These are phyloP conservation scores for Lota lota DNA, from an alignment of 2,113 vertebrate genomes.

Conservation along the genomic window DNA sequence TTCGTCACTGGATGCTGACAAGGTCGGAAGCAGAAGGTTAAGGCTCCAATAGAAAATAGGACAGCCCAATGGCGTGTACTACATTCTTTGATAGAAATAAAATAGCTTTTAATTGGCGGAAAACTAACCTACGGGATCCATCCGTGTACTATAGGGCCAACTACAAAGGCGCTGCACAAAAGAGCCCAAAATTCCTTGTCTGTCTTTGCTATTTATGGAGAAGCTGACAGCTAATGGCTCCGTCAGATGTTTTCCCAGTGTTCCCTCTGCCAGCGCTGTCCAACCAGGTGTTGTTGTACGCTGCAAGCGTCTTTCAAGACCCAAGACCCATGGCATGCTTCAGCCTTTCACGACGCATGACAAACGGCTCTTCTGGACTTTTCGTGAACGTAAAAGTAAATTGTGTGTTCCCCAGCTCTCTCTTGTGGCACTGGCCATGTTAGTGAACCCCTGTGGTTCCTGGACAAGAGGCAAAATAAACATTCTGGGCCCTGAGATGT, in stretches of 20 bases:
- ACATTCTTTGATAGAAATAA: conserved; percentile 28
- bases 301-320: conserved; percentile 6
- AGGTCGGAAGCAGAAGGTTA: conserved; percentile 20
- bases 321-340: conserved; percentile 11
- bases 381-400: conserved; percentile 22
- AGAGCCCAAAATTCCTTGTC: conserved; percentile 32
- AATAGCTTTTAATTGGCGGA: conserved; percentile 23
- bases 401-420: neutral
- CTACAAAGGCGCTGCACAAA: conserved; percentile 10
- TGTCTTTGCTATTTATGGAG: conserved; percentile 39
- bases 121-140: neutral
- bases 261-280: conserved; percentile 18
- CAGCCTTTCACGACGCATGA: conserved; percentile 17
- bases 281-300: conserved; percentile 37
- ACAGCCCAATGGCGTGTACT: conserved; percentile 10
- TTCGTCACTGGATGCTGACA: neutral
- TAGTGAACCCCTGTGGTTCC: conserved; percentile 15
- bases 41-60: neutral
- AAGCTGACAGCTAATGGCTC: conserved; percentile 42
- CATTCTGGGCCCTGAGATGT: conserved; percentile 21
- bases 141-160: conserved; percentile 9
- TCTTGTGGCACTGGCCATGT: conserved; percentile 21
- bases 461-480: conserved; percentile 21
- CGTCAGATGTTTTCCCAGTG: conserved; percentile 36
- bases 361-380: conserved; percentile 23